Conservation (phyloP, 2,113 vertebrate genomes). For the Marmota flaviventris region DNA sequence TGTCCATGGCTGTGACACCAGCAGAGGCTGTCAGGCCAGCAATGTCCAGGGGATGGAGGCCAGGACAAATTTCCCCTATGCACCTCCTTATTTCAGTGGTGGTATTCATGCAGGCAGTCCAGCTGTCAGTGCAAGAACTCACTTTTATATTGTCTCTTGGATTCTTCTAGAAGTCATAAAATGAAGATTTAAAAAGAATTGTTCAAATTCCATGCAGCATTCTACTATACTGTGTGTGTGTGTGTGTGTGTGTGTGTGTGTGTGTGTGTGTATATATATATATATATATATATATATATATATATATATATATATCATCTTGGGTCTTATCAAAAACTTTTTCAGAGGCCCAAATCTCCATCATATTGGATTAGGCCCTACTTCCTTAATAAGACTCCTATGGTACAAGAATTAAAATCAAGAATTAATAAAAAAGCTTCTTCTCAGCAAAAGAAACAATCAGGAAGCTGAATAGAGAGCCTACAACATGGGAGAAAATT, state of each 20-base stretch:
- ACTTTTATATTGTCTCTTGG: not conserved
- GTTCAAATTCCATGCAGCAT: not conserved
- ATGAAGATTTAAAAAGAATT: not conserved
- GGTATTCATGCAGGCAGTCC: not conserved
- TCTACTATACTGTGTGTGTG: not conserved
- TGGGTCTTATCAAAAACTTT: constrained; percentile 4
- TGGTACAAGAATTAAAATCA: no score
- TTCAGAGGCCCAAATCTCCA: no score
- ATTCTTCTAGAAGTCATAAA: not conserved
- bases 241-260: no score
- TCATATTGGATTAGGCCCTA: no score
- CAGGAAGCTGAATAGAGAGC: no score
- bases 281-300: no score
- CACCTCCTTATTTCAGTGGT: not conserved
- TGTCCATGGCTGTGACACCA: not conserved
- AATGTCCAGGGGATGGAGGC: not conserved
- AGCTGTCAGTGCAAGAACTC: not conserved
- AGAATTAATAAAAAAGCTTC: no score
- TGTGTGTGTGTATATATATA: no score
- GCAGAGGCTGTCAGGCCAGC: not conserved
- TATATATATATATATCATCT: not conserved
- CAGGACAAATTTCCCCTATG: not conserved
- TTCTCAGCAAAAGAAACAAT: no score
- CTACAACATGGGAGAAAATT: no score
- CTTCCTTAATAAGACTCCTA: no score